Percentiles rank a stretch among this genome's conserved stretches.
Evolutionary conservation across 2,113 vertebrate genomes (phyloP).

Genomic region (Pantherophis guttatus): DNA sequence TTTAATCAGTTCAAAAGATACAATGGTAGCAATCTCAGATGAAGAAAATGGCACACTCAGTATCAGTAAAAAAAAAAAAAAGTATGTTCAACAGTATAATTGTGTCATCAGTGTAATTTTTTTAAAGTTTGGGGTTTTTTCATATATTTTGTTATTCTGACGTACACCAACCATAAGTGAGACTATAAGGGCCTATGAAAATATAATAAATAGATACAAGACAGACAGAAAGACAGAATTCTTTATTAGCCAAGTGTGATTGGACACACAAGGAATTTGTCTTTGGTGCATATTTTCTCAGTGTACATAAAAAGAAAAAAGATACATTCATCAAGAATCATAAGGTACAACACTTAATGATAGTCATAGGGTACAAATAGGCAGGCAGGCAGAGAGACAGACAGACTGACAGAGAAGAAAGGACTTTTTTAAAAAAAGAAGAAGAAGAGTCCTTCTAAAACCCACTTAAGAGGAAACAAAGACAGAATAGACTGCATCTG

Average conservation of each 20-base stretch:
- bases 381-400: too few species aligned
- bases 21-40: neutral
- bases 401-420: neutral
- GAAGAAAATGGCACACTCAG: neutral
- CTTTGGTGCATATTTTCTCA: too few species aligned
- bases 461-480: neutral
- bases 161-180: neutral
- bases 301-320: too few species aligned
- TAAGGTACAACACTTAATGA: too few species aligned
- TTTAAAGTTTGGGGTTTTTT: neutral
- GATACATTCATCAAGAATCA: too few species aligned
- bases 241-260: too few species aligned
- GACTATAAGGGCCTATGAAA: neutral
- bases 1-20: neutral
- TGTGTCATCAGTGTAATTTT: neutral
- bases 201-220: neutral
- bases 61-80: neutral
- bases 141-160: neutral
- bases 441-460: neutral
- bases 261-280: too few species aligned
- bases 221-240: neutral
- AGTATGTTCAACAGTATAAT: neutral
- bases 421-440: neutral
- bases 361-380: too few species aligned
- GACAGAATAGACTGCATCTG: neutral